These are phyloP conservation scores for Archocentrus centrarchus DNA, from an alignment of 2,113 vertebrate genomes.

Conservation along the genomic window DNA sequence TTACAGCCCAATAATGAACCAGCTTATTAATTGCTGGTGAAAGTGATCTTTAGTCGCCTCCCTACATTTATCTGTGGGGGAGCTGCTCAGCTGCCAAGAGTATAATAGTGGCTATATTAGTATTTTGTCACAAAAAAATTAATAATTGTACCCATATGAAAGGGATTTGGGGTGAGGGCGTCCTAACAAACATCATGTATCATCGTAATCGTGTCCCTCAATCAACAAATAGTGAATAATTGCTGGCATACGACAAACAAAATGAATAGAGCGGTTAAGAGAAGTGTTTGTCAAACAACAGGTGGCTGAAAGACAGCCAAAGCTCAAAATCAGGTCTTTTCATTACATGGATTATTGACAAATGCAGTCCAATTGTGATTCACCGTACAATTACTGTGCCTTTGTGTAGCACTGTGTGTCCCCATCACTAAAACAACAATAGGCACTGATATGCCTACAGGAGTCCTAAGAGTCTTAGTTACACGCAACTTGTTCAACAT, in stretches of 20 bases:
- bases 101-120: neutral
- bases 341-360: constrained; percentile 52
- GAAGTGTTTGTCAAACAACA: constrained; percentile 55
- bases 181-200: neutral
- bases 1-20: neutral
- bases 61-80: neutral
- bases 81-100: neutral
- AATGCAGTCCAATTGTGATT: constrained; percentile 29
- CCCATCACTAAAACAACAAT: constrained; percentile 25
- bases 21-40: neutral
- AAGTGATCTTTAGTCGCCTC: neutral
- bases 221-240: constrained; percentile 30
- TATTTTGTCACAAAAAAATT: neutral
- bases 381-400: constrained; percentile 24
- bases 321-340: constrained; percentile 50
- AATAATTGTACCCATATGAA: neutral
- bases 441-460: constrained; percentile 7
- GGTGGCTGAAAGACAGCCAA: constrained; percentile 42
- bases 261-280: constrained; percentile 5
- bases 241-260: neutral
- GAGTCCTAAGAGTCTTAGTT: neutral
- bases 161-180: neutral
- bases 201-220: neutral
- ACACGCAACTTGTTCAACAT: neutral
- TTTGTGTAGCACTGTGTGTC: constrained; percentile 16